Evolutionary conservation across 2,113 vertebrate genomes (phyloP).

Genomic region (Toxostoma redivivum): DNA sequence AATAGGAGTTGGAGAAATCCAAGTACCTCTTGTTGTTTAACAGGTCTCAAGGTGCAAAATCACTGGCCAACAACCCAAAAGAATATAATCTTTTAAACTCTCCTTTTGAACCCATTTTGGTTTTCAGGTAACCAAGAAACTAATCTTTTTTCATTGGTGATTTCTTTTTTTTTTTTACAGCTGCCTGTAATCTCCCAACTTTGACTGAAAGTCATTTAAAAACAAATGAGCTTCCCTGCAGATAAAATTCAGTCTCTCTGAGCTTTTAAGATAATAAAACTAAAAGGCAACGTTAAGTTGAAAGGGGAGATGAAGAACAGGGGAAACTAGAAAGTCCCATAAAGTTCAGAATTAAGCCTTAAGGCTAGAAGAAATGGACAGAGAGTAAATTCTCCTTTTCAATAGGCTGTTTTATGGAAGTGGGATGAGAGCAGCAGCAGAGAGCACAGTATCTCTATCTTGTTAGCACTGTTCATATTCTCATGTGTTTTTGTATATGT

Average conservation of each 20-base stretch:
- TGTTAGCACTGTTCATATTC: not conserved
- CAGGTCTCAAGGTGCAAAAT: not conserved
- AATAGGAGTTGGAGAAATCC: not conserved
- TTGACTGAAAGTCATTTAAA: constrained; percentile 51
- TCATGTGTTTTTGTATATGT: not conserved
- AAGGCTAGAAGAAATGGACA: not conserved
- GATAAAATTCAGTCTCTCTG: constrained; percentile 26
- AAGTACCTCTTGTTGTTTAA: not conserved
- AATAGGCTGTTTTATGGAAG: not conserved
- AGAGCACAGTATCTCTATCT: not conserved
- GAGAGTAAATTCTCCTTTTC: not conserved
- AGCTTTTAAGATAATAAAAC: constrained; percentile 21
- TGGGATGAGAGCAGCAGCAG: not conserved
- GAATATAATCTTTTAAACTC: not conserved
- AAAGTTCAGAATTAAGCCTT: constrained; percentile 33
- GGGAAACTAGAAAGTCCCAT: not conserved
- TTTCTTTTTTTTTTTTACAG: constrained; percentile 18
- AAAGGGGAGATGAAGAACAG: not conserved
- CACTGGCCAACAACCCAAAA: not conserved
- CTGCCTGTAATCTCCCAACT: constrained; percentile 26
- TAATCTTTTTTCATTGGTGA: constrained; percentile 6
- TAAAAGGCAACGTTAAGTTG: not conserved
- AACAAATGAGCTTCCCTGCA: constrained; percentile 36
- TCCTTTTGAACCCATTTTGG: not conserved
- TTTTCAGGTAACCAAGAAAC: constrained; percentile 39